A percentile compares a stretch with the other conserved stretches of the same genome.
These are phyloP conservation scores for Dendropsophus ebraccatus DNA, from an alignment of 2,113 vertebrate species.

Conservation along the genomic window DNA sequence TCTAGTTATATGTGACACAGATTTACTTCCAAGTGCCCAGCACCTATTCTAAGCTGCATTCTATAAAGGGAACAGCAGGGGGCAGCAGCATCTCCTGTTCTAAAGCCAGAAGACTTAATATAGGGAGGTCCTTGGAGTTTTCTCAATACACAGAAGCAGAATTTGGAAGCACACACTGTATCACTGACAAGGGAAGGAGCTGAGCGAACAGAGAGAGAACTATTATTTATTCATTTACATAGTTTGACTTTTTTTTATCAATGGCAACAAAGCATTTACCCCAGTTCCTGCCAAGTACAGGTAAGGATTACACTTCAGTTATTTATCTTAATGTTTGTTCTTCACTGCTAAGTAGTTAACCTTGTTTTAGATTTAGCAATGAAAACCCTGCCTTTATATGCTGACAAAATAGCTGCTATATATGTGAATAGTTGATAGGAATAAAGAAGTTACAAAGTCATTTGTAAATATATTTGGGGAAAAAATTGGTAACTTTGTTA, in stretches of 20 bases:
- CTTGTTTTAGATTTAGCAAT: not conserved
- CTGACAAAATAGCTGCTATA: not conserved
- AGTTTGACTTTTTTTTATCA: not conserved
- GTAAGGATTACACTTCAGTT: not conserved
- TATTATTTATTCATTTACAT: not conserved
- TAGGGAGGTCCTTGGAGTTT: slow-evolving; percentile 48
- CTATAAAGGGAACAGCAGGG: slow-evolving; percentile 15
- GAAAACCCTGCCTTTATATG: not conserved
- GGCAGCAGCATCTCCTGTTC: slow-evolving; percentile 18
- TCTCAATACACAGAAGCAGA: slow-evolving; percentile 22
- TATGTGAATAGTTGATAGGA: too few relatives aligned
- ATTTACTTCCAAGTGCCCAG: not conserved
- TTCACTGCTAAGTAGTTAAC: not conserved
- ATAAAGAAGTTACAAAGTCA: too few relatives aligned
- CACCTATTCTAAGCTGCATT: not conserved
- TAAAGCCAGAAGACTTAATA: not conserved
- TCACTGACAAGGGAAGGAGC: slow-evolving; percentile 25
- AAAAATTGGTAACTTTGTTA: too few relatives aligned
- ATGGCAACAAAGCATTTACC: not conserved
- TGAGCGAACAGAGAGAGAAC: not conserved
- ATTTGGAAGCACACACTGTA: slow-evolving; percentile 26
- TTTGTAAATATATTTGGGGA: too few relatives aligned
- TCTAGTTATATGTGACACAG: not conserved
- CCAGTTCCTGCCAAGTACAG: not conserved
- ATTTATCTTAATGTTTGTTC: not conserved